Conservation (phyloP, 2,113 vertebrate genomes). For the Tragelaphus strepsiceros region DNA sequence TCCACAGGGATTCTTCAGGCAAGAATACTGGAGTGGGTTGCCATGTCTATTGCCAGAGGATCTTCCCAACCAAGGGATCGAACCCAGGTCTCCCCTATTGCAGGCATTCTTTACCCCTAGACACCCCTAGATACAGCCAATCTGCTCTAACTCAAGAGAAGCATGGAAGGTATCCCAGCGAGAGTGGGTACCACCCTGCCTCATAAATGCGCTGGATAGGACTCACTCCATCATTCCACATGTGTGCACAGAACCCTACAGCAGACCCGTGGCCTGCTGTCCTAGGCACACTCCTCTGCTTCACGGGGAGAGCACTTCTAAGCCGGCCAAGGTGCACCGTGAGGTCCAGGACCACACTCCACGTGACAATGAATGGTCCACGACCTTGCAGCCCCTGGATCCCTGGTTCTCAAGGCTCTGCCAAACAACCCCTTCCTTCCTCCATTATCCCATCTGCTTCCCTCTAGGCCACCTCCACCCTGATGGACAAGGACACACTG, state of each 20-base stretch:
- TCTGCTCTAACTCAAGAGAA: accelerated
- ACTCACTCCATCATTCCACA: background rate
- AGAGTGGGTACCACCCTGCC: background rate
- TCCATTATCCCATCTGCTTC: background rate
- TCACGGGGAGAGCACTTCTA: background rate
- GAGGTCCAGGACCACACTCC: background rate
- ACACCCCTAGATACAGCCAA: background rate
- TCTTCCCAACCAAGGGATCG: background rate
- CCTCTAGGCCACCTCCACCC: background rate
- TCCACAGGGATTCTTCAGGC: background rate
- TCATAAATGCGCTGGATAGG: background rate
- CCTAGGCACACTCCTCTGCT: background rate
- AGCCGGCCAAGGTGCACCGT: background rate
- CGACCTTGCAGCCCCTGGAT: background rate
- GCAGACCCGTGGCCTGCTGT: background rate
- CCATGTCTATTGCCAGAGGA: background rate
- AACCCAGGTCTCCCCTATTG: background rate
- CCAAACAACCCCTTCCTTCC: background rate
- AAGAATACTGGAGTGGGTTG: background rate
- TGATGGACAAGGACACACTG: background rate
- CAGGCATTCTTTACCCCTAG: background rate
- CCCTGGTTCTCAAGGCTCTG: constrained; percentile 20
- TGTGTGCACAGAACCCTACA: background rate
- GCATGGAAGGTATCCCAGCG: background rate
- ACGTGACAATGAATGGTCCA: background rate